Base-by-base conservation (phyloP, 2,888 invertebrate species). In the Xanthorhoe designata region DNA sequence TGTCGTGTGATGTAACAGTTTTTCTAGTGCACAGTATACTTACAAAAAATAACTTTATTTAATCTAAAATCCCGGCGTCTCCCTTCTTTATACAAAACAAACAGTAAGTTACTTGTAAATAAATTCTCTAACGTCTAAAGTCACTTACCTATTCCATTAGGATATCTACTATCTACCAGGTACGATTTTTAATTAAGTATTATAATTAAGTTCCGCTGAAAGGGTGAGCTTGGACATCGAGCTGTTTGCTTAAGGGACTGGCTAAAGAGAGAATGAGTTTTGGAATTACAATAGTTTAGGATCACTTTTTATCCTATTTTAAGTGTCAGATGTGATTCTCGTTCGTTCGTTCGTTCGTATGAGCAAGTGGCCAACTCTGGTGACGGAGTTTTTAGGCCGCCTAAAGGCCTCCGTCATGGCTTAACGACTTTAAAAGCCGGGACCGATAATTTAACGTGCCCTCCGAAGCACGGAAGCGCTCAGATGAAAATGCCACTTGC, bases 121-220 rank as follows among this genome's bases (percentile, higher is more conserved):
- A 63, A 66, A 35, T 58, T 64, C 58, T 8, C 49, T 56, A 58
- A 66, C 70, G 67, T 66, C 69, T 67, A 50, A 69, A 71, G 67
- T 69, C 69, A 69, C 71, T 73, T 71, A 69, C 68, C 70, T 71
- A 73, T 70, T 74, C 69, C 72, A 72, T 72, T 72, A 70, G 65
- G 66, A 63, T 70, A 74, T 74, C 72, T 70, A 64, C 70, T 64
- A 74, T 74, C 70, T 72, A 65, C 72, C 58, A 68, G 72, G 70
- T 71, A 72, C 74, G 66, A 70, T 74, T 74, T 74, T 74, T 74
- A 74, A 74, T 72, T 74, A 72, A 74, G 61, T 63, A 65, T 74
- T 72, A 47, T 47, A 74, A 72, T 74, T 68, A 72, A 74, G 68
- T 66, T 66, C 49, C 67, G 71, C 50, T 70, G 67, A 73, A 71